phyloP scores from a whole-genome alignment of 2,113 vertebrate genomes.

The Odontophorus gujanensis region DNA sequence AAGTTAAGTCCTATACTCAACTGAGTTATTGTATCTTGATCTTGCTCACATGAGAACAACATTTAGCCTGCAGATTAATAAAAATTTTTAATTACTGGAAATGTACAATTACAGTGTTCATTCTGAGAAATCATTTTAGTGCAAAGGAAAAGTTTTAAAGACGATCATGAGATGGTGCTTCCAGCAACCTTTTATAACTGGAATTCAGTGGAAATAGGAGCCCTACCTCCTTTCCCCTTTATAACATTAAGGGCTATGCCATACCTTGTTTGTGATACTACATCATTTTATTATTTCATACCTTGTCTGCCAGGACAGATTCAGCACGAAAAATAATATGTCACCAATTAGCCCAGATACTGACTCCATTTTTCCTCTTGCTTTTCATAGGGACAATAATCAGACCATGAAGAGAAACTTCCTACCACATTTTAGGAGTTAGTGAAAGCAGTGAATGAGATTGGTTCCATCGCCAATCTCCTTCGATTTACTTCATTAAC shows the following conservation, averaged over 20 bases:
- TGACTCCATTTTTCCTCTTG: slow-evolving; percentile 15
- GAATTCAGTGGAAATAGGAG: background rate
- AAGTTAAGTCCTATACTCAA: background rate
- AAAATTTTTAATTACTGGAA: background rate
- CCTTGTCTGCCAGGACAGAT: background rate
- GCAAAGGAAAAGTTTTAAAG: background rate
- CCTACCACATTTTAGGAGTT: background rate
- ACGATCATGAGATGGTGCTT: background rate
- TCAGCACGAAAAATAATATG: background rate
- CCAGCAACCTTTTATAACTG: background rate
- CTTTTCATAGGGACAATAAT: background rate
- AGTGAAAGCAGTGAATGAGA: slow-evolving; percentile 28
- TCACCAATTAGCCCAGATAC: background rate
- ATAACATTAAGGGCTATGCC: background rate
- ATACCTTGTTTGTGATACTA: background rate
- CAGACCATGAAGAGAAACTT: background rate
- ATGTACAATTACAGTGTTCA: background rate
- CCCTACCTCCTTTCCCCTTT: background rate
- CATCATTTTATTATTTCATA: background rate
- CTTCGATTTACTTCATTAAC: slow-evolving; percentile 66
- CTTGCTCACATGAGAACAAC: background rate
- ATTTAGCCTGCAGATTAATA: background rate
- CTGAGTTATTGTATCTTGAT: background rate
- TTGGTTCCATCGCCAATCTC: slow-evolving; percentile 19
- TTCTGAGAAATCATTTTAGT: background rate